phyloP scores from a whole-genome alignment of 2,113 vertebrate genomes.

The Chionis minor region DNA sequence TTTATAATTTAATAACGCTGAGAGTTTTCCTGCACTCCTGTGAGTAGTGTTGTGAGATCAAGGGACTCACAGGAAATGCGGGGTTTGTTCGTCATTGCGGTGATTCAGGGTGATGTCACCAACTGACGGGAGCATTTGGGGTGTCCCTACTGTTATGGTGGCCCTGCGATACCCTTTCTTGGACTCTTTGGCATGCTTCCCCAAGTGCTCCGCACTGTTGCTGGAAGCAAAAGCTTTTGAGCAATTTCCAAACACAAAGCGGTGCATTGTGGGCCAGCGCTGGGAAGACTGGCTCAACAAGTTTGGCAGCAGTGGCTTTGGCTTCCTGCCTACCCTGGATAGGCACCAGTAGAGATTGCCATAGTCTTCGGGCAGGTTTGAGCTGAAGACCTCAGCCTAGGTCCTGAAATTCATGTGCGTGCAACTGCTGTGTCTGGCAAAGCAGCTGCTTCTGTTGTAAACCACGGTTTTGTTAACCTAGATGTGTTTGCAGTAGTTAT shows the following conservation, averaged over 20 bases:
- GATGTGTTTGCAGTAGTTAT: background rate
- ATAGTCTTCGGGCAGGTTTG: background rate
- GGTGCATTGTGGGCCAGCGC: conserved; percentile 36
- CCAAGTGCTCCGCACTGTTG: background rate
- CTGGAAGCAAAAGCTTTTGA: conserved; percentile 56
- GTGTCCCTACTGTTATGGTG: background rate
- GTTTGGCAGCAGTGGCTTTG: conserved; percentile 57
- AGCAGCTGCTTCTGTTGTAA: background rate
- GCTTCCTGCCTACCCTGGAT: conserved; percentile 49
- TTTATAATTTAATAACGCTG: background rate
- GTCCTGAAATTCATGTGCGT: background rate
- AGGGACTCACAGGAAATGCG: background rate
- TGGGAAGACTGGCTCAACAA: conserved; percentile 58
- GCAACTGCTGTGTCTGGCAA: background rate
- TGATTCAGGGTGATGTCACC: background rate
- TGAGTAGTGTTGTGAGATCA: background rate
- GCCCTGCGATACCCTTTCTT: background rate
- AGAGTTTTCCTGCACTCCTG: background rate
- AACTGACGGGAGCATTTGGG: background rate
- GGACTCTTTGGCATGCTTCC: background rate
- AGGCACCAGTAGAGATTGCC: conserved; percentile 28
- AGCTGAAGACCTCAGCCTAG: background rate
- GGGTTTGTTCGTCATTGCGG: accelerated
- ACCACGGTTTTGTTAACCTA: background rate
- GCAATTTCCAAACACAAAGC: conserved; percentile 14